Percentiles rank a stretch among this genome's conserved stretches.
Evolutionary conservation across 2,113 vertebrate genomes (phyloP).

Genomic region (Stictonetta naevosa): DNA sequence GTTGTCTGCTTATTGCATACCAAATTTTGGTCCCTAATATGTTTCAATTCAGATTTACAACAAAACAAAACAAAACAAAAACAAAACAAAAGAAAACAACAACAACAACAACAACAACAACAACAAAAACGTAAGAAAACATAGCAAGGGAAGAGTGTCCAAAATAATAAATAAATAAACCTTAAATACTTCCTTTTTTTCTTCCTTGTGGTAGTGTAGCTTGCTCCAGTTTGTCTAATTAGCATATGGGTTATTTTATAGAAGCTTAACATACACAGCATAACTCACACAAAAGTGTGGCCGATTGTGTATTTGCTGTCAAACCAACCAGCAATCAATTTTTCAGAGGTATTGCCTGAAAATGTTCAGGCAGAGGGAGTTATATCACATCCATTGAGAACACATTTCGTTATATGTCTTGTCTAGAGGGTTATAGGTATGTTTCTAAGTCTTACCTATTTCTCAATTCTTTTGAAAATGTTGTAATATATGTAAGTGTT

Average conservation of each 20-base stretch:
- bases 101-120: no score
- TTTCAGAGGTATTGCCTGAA: slow-evolving; percentile 35
- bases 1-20: neutral
- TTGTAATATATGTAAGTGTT: neutral
- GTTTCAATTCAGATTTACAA: neutral
- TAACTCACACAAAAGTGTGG: neutral
- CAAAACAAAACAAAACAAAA: no score
- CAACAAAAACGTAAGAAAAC: neutral
- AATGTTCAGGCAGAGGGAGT: neutral
- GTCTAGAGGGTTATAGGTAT: neutral
- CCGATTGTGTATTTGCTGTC: slow-evolving; percentile 40
- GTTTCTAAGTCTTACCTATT: neutral
- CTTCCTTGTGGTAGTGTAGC: neutral
- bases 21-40: neutral
- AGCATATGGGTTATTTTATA: neutral
- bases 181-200: neutral
- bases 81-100: no score
- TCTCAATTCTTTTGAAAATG: neutral
- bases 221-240: neutral
- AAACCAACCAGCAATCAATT: slow-evolving; percentile 20
- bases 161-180: neutral
- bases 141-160: neutral
- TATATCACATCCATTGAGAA: neutral
- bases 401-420: neutral
- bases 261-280: neutral